Evolutionary conservation across 2,113 vertebrate genomes (phyloP), one percentile per base, ranked within the genome.

Genomic region (Anseranas semipalmata): DNA sequence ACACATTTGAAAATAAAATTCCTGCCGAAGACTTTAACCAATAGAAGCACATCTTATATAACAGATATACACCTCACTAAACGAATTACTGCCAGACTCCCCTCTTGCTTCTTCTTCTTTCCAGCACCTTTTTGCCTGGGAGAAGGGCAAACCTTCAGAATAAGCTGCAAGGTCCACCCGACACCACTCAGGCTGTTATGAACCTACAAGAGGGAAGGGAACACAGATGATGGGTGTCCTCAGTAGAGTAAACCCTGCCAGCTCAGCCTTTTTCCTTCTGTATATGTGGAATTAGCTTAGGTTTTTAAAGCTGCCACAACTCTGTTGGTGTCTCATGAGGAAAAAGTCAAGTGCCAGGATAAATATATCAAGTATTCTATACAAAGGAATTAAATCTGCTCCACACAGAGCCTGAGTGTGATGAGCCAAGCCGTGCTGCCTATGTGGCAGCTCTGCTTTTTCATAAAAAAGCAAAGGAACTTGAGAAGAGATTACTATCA

Each of bases 271-370:
- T 95, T 89, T 65, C 56, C 60, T 88, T 91, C 93, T 95, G 46
- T 92, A 75, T 91, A 63, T 92, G 74, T 92, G 80, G 89, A 95
- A 95, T 95, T 92, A 95, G 39, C 77, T 87, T 86, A 84, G 89
- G 41, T 87, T 93, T 94, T 92, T 94, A 95, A 92, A 92, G 95
- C 93, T 89, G 72, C 80, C 76, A 71, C 22, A 11, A 75, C 39
- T 89, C 73, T 86, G 68, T 83, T 84, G 80, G 89, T 84, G 84
- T 93, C 93, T 96, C 91, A 81, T 60, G 91, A 89, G 89, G 76
- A 92, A 96, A 90, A 95, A 95, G 91, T 95, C 93, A 95, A 95
- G 89, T 89, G 91, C 91, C 84, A 92, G 86, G 94, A 95, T 95
- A 96, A 97, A 95, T 96, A 89, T 86, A 95, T 96, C 9, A 6